Base-by-base conservation (phyloP, 2,888 invertebrate species). In the Fragum whitleyi region DNA sequence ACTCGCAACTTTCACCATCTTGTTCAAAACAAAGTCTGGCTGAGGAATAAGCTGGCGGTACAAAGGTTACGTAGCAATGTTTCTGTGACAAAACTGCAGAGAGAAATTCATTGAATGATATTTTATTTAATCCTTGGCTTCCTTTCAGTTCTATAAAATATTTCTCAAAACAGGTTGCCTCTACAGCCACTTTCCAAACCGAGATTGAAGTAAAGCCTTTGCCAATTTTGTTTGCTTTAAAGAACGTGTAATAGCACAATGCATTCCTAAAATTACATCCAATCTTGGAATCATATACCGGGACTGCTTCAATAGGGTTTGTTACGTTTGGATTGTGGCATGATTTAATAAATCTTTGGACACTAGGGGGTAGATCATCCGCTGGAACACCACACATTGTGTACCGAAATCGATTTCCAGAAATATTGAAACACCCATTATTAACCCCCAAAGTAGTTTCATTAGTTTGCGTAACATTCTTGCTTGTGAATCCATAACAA, bases 21-120 rank as follows among this genome's bases (percentile, higher is more conserved):
- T 65, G 42, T 11, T 65, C 14, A 42, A 42, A 65, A 19, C 65
- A 65, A 9, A 42, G n/a, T 42, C 65, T 39, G 11, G 65, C 42
- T 6, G 28, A 42, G 21, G 65, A 39, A 6, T 65, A 21, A 1
- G 39, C 42, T 26, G 65, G 65, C 26, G 65, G 65, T 23, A 65
- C 42, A 0, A 42, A 11, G 11, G 23, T 65, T 0, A 42, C 11
- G 23, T 23, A 42, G 19, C 65, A 65, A 21, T 65, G 42, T 1
- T 23, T 21, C 5, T 23, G 65, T 23, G 65, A 21, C 7, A 65
- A 65, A 65, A 42, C 11, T 5, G 19, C 3, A 23, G 65, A 39
- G 2, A 65, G 21, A 21, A 65, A 26, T 19, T 39, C 42, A 21
- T 5, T 36, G 26, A 21, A 65, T 3, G 14, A 19, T 47, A 3